Evolutionary conservation across 2,113 vertebrate species (phyloP).

Genomic region (Tamias sibiricus): DNA sequence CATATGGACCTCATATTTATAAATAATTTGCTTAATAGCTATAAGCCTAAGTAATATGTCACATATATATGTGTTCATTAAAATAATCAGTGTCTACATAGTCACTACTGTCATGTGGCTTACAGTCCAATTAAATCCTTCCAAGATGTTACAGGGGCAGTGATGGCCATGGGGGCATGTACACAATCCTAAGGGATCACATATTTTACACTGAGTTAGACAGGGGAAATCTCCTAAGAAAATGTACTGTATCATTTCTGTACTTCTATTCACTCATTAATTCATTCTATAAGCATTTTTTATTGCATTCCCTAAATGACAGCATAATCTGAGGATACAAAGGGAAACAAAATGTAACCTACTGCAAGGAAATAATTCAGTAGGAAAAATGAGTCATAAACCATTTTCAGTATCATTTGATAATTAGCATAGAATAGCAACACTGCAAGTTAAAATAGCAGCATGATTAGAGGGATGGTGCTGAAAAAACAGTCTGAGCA

Average conservation of each 20-base stretch:
- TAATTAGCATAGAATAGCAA: not conserved
- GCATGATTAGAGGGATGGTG: rapidly evolving
- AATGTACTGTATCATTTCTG: not conserved
- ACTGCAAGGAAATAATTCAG: not conserved
- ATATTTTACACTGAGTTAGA: too few species aligned
- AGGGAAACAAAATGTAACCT: not conserved
- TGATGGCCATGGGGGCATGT: not conserved
- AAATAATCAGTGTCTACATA: not conserved
- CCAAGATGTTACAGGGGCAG: too few species aligned
- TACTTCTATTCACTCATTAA: not conserved
- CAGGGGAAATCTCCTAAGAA: too few species aligned
- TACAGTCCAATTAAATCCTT: not conserved
- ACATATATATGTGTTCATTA: not conserved
- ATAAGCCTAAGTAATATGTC: not conserved
- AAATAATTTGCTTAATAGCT: not conserved
- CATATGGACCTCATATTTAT: not conserved
- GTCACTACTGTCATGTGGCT: not conserved
- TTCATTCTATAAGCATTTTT: not conserved
- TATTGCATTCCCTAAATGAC: not conserved
- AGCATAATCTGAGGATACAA: not conserved
- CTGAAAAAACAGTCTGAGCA: not conserved
- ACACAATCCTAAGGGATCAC: too few species aligned
- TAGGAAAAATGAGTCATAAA: not conserved
- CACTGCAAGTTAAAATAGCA: not conserved
- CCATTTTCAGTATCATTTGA: not conserved